Evolutionary conservation across 30 jellyfish, hydroid and myxozoan genomes (phyloP).

Genomic region (Hydra vulgaris): DNA sequence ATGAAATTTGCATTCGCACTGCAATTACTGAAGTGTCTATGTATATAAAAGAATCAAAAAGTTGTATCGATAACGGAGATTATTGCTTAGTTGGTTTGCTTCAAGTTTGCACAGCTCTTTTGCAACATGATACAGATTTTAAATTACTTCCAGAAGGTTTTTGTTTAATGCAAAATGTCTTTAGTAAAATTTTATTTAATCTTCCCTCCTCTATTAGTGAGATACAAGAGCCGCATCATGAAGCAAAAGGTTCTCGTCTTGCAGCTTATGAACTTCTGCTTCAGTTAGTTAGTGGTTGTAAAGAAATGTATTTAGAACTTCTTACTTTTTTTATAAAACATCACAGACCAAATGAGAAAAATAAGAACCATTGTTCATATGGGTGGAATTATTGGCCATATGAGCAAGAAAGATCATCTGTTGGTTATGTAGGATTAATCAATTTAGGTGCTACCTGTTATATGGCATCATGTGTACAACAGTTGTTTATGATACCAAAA

Average conservation of each 20-base stretch:
- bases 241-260: conserved; percentile 71
- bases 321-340: conserved; percentile 59
- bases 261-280: conserved; percentile 87
- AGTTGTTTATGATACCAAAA: conserved; percentile 88
- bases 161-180: conserved; percentile 43
- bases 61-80: conserved; percentile 45
- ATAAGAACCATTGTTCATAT: conserved; percentile 64
- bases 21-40: conserved; percentile 47
- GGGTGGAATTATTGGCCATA: conserved; percentile 99
- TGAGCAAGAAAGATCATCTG: conserved; percentile 91
- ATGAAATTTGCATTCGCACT: conserved; percentile 29
- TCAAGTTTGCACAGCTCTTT: conserved; percentile 73
- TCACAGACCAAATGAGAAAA: conserved; percentile 48
- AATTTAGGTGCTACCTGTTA: conserved; percentile 98
- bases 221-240: conserved; percentile 49
- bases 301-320: conserved; percentile 48
- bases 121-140: conserved; percentile 79
- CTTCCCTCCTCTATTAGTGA: conserved; percentile 52
- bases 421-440: conserved; percentile 93
- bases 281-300: conserved; percentile 69
- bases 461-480: conserved; percentile 98
- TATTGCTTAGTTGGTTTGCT: conserved; percentile 83
- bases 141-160: conserved; percentile 50
- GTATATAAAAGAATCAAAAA: conserved; percentile 32
- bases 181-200: conserved; percentile 52